Base-by-base conservation (phyloP, 2,113 vertebrate genomes). In the Oreochromis spilurus region DNA sequence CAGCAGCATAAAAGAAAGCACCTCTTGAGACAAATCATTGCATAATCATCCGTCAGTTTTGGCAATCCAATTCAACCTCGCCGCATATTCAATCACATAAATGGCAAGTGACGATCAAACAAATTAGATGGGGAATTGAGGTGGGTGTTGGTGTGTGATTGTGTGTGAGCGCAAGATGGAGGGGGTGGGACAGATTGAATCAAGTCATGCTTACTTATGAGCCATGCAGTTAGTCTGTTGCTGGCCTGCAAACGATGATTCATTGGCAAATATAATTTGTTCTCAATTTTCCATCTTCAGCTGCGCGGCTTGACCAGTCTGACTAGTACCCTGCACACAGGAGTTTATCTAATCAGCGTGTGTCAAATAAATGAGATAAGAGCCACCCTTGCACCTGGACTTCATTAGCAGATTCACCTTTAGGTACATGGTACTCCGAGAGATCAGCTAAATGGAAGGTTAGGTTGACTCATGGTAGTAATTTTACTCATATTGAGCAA, bases 341-440 rank as follows among this genome's bases (percentile, higher is more conserved):
- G 38, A 29, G 38, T 89, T 91, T 78, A 92, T 89, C 48, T 62
- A 79, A 93, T 92, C 84, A 85, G 79, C 72, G 45, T 83, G 34
- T 13, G n/a, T 87, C 82, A 77, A 55, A 90, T 89, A 87, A 89
- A 92, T 85, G 79, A 57, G 80, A 93, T 92, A 90, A 88, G 58
- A 81, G 55, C 21, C 83, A 60, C 34, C 9, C 48, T 62, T 50
- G 45, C 17, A 81, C n/a, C 17, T 55, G 85, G 12, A 53, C 38
- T 54, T 81, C 54, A 38, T 81, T 29, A 55, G 29, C 9, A 60
- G 13, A n/a, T 60, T 36, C 13, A 81, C 12, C 43, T 78, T 81
- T 16, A 45, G 21, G 29, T 50, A 48, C 17, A 16, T 12, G 2
- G 26, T 8, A n/a, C 5, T 36, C 26, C 24, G 7, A 48, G 54